Evolutionary conservation across 2,888 invertebrate genomes (phyloP).

Genomic region (Artemia sp.): DNA sequence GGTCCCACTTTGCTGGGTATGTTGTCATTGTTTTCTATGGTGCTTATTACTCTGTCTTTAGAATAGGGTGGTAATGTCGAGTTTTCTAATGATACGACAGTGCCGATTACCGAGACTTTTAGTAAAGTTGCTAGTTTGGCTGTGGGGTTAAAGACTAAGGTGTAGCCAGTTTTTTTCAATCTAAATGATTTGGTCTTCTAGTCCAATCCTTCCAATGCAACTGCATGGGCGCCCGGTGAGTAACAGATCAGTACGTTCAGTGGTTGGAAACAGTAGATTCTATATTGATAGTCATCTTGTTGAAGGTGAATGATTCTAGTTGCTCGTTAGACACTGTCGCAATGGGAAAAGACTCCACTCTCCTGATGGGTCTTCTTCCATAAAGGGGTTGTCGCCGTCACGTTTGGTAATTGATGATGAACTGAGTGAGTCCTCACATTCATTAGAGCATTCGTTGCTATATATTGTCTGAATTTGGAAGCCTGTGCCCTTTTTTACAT

Average conservation of each 20-base stretch:
- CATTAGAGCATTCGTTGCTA: too few species aligned
- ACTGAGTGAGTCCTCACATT: too few species aligned
- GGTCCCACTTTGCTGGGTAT: too few species aligned
- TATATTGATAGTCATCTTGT: neutral
- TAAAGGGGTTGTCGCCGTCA: too few species aligned
- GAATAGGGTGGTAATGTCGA: neutral
- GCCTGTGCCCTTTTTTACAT: neutral
- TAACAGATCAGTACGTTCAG: neutral
- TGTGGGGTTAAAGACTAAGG: slow-evolving; percentile 7
- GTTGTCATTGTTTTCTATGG: too few species aligned
- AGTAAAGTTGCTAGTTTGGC: neutral
- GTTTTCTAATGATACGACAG: neutral
- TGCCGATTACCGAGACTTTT: neutral
- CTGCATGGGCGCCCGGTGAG: neutral
- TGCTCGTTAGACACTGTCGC: neutral
- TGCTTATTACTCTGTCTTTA: neutral
- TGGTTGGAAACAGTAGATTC: slow-evolving; percentile 6
- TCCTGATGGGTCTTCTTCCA: neutral
- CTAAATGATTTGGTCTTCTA: slow-evolving; percentile 6
- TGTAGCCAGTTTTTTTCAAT: neutral
- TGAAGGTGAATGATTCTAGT: neutral
- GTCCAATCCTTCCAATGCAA: neutral
- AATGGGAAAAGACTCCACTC: neutral
- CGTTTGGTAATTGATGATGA: too few species aligned
- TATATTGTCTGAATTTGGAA: neutral